Conservation (phyloP, 1,140 invertebrate species). For the Drosophila kurseongensis region DNA sequence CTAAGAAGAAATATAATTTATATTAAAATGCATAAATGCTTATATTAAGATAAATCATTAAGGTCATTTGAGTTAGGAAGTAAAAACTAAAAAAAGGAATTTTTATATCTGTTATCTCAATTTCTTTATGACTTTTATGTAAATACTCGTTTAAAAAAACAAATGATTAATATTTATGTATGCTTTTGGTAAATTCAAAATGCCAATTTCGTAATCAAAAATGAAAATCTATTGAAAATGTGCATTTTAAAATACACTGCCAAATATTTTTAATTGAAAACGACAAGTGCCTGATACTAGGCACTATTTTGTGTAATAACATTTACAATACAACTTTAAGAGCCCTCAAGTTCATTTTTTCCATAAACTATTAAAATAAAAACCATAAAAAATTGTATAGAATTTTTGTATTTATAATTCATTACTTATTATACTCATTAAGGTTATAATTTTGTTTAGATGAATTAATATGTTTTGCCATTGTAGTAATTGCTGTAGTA, state of each 20-base stretch:
- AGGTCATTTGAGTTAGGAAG: no score
- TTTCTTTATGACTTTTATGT: background rate
- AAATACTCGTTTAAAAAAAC: background rate
- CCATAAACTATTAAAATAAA: no score
- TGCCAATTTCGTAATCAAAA: background rate
- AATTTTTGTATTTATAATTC: no score
- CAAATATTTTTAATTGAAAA: background rate
- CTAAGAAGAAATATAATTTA: no score
- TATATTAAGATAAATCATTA: no score
- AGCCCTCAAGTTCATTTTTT: no score
- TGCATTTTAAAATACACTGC: background rate
- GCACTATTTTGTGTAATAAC: no score
- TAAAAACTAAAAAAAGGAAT: no score
- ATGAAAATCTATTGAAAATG: constrained; percentile 1
- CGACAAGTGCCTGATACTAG: background rate
- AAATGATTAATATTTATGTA: background rate
- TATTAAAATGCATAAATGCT: no score
- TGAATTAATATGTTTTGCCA: background rate
- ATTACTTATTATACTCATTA: background rate
- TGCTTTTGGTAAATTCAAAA: background rate
- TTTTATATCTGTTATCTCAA: no score
- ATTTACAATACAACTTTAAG: no score
- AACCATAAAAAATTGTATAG: no score
- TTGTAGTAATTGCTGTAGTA: background rate
- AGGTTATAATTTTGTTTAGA: background rate